Evolutionary conservation across 2,113 vertebrate species (phyloP).

Genomic region (Leiothrix lutea): DNA sequence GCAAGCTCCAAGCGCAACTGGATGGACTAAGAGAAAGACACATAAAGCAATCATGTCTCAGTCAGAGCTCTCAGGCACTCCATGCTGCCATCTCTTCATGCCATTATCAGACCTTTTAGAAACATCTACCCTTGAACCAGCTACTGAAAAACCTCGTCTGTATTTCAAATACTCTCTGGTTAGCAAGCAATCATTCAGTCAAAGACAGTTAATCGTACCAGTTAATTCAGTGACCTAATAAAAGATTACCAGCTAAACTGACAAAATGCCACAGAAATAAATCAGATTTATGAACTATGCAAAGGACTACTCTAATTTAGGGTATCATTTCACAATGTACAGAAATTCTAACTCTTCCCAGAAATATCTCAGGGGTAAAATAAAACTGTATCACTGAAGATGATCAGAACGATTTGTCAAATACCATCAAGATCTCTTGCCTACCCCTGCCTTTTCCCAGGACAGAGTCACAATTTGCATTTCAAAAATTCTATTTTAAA

Average conservation of each 20-base stretch:
- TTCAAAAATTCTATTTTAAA: not conserved
- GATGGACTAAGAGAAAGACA: constrained; percentile 79
- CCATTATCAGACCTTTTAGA: not conserved
- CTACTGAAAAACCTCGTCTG: not conserved
- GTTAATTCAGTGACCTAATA: constrained; percentile 46
- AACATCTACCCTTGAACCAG: not conserved
- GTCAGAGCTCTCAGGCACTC: not conserved
- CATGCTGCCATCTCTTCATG: not conserved
- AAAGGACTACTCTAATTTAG: constrained; percentile 5
- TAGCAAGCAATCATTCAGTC: constrained; percentile 23
- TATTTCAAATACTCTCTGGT: constrained; percentile 1
- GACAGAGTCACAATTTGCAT: not conserved
- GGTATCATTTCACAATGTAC: not conserved
- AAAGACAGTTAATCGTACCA: not conserved
- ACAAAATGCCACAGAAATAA: constrained; percentile 34
- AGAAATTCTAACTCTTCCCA: not conserved
- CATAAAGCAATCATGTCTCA: not conserved
- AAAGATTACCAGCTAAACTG: constrained; percentile 18
- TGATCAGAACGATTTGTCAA: not conserved
- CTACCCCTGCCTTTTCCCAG: not conserved
- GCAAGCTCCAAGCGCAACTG: constrained; percentile 87
- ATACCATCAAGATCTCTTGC: not conserved
- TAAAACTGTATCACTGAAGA: constrained; percentile 28
- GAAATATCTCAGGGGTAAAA: constrained; percentile 16
- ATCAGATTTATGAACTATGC: constrained; percentile 48